A percentile compares a stretch with the other conserved stretches of the same genome.
Evolutionary conservation across 1,140 invertebrate genomes (phyloP).

Genomic region (Diachasmimorpha longicaudata): DNA sequence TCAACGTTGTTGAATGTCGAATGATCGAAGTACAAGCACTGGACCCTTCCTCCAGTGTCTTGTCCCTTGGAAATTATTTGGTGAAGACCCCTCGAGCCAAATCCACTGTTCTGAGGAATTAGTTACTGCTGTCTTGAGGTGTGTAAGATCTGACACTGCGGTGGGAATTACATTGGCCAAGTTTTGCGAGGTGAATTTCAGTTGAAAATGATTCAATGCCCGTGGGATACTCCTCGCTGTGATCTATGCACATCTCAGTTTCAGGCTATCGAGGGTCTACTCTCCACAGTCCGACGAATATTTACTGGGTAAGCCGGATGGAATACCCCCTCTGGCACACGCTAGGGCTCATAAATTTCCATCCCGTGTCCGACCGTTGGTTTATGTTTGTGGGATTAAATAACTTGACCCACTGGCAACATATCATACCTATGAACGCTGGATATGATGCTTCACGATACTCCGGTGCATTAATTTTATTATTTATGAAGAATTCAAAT

Average conservation of each 20-base stretch:
- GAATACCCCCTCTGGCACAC: constrained; percentile 34
- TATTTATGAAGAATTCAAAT: background rate
- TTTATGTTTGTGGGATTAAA: constrained; percentile 58
- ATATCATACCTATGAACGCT: constrained; percentile 46
- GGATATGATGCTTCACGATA: background rate
- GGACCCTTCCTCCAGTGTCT: background rate
- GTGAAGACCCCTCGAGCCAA: background rate
- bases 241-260: constrained; percentile 10
- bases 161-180: background rate
- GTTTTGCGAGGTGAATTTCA: background rate
- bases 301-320: constrained; percentile 24
- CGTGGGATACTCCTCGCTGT: background rate
- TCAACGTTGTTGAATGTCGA: background rate
- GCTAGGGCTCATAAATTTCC: constrained; percentile 51
- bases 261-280: background rate
- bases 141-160: background rate
- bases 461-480: background rate
- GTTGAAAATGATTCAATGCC: background rate
- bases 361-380: constrained; percentile 45
- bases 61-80: background rate
- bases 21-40: background rate
- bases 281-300: constrained; percentile 18
- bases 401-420: constrained; percentile 59
- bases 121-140: background rate
- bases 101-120: background rate